phyloP scores from a whole-genome alignment of 2,888 invertebrate species.

The Sesia apiformis region DNA sequence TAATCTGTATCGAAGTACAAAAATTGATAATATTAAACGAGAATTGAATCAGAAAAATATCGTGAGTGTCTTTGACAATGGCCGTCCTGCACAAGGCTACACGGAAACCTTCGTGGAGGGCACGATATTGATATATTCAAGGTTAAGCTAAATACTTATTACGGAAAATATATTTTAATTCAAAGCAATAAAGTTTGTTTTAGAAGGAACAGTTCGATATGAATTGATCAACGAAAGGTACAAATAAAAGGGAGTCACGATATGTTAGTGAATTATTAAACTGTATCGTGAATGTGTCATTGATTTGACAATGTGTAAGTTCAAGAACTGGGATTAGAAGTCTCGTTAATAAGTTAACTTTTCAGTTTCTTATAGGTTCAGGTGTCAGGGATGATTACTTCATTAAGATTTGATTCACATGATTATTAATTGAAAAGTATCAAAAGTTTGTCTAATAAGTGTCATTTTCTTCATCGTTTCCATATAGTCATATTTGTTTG shows the following conservation, averaged over 20 bases:
- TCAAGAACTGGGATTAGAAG: background rate
- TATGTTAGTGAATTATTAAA: background rate
- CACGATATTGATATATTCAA: conserved; percentile 17
- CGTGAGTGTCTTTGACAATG: conserved; percentile 34
- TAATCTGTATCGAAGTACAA: too few species aligned
- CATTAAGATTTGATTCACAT: too few species aligned
- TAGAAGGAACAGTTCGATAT: background rate
- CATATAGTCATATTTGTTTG: too few species aligned
- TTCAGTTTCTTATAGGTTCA: too few species aligned
- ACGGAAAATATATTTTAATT: conserved; percentile 17
- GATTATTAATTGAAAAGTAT: too few species aligned
- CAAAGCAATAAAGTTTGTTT: conserved; percentile 10
- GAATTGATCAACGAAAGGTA: background rate
- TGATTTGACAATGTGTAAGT: background rate
- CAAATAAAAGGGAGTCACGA: background rate
- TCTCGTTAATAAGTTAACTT: too few species aligned
- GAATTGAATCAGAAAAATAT: background rate
- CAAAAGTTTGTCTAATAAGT: too few species aligned
- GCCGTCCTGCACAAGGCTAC: conserved; percentile 34
- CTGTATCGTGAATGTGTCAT: background rate
- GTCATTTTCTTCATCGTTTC: too few species aligned
- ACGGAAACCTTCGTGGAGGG: conserved; percentile 28
- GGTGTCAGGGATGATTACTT: too few species aligned
- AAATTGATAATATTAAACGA: too few species aligned
- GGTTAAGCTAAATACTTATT: conserved; percentile 11